These are phyloP conservation scores for Thymallus thymallus DNA, from an alignment of 2,113 vertebrate species.

Conservation along the genomic window DNA sequence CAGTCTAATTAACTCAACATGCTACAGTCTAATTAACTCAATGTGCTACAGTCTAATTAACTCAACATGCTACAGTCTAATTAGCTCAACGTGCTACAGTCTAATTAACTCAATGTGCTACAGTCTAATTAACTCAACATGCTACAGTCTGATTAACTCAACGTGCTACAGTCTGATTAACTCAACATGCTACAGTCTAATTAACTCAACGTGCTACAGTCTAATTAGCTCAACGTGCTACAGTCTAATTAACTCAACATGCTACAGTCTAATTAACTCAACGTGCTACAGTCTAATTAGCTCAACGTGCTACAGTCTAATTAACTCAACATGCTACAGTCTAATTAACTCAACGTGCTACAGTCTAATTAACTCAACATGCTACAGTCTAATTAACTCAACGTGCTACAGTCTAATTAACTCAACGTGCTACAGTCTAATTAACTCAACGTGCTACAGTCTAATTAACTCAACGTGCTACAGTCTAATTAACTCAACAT, in stretches of 20 bases:
- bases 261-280: conserved; percentile 75
- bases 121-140: conserved; percentile 75
- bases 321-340: conserved; percentile 74
- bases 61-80: conserved; percentile 71
- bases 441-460: conserved; percentile 74
- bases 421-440: too few relatives aligned
- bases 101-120: too few relatives aligned
- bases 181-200: too few relatives aligned
- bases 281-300: conserved; percentile 68
- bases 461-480: too few relatives aligned
- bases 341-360: conserved; percentile 76
- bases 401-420: conserved; percentile 68
- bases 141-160: conserved; percentile 75
- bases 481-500: conserved; percentile 75
- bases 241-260: conserved; percentile 75
- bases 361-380: too few relatives aligned
- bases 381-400: conserved; percentile 75
- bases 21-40: too few relatives aligned
- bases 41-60: conserved; percentile 76
- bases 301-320: too few relatives aligned
- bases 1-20: conserved; percentile 75
- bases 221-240: too few relatives aligned
- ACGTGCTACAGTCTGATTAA: conserved; percentile 68
- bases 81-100: conserved; percentile 74
- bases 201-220: conserved; percentile 74